Base-by-base conservation (phyloP, 2,888 invertebrate genomes). In the Drosophila paranaensis region DNA sequence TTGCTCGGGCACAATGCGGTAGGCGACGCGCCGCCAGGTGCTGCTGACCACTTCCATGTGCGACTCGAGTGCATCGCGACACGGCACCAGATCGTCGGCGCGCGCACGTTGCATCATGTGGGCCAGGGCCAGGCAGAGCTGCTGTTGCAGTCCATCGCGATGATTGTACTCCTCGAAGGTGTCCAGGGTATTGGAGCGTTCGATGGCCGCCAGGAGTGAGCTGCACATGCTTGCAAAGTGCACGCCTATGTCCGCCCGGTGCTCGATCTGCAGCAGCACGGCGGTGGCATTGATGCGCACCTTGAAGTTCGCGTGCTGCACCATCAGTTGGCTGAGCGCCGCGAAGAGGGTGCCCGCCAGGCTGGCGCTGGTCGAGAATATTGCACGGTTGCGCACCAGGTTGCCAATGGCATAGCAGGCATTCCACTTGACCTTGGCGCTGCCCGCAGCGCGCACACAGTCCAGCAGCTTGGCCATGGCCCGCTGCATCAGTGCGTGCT, bases 381-480 rank as follows among this genome's bases (percentile, higher is more conserved):
- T 63, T 1, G 77, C 71, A 5, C 93, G 93, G 89, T 95, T 95
- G 85, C 94, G 96, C 93, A 98, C 94, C 71, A 96, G 94, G 84
- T 96, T 96, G 30, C 97, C 96, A 64, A 97, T 93, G 1, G 97
- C 97, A 91, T 97, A 96, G 91, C 98, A 98, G 1, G 97, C 96
- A 92, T 98, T 98, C 98, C 98, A 98, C 60, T 97, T 94, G 42
- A 97, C 97, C 93, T 98, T 98, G 95, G 97, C 96, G 91, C 95
- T 96, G 56, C 95, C 94, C 35, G 95, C 96, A 42, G 94, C 94
- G 10, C 94, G 94, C 20, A 96, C 95, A 91, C 95, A 96, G 79
- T 95, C 95, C 60, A 96, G 93, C 50, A 98, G 93, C 81, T 95
- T 95, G 77, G 93, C 93, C 72, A 97, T 94, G 4, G 96, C 95